phyloP scores from a whole-genome alignment of 2,888 invertebrate species.

The Scrobipalpa atriplicella region DNA sequence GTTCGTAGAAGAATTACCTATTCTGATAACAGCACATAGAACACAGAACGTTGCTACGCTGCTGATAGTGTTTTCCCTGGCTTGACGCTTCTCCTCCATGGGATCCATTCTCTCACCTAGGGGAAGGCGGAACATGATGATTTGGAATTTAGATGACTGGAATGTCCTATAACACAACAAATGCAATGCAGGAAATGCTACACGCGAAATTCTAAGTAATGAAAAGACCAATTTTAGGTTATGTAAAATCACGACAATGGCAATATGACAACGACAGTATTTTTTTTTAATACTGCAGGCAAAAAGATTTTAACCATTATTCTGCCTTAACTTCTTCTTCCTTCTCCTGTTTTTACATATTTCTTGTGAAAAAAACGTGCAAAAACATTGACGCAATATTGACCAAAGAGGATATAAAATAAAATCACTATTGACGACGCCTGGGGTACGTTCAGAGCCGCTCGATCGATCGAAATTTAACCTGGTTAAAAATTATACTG shows the following conservation, averaged over 20 bases:
- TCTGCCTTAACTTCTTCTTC: neutral
- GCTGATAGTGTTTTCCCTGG: constrained; percentile 74
- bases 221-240: constrained; percentile 12
- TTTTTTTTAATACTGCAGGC: neutral
- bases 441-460: too few species aligned
- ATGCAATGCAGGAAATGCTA: neutral
- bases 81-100: constrained; percentile 75
- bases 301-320: neutral
- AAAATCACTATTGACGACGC: too few species aligned
- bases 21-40: constrained; percentile 73
- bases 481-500: too few species aligned
- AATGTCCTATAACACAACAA: neutral
- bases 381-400: too few species aligned
- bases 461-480: too few species aligned
- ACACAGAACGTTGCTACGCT: constrained; percentile 73
- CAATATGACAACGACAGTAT: neutral
- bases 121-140: constrained; percentile 74
- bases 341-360: neutral
- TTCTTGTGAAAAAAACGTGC: too few species aligned
- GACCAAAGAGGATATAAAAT: too few species aligned
- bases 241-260: constrained; percentile 9
- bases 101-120: constrained; percentile 75
- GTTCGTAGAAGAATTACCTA: constrained; percentile 55
- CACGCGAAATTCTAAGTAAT: neutral
- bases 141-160: neutral